A percentile compares a stretch with the other conserved stretches of the same genome.
Conservation (phyloP, 2,888 invertebrate species). For the Ophioninae sp. region DNA sequence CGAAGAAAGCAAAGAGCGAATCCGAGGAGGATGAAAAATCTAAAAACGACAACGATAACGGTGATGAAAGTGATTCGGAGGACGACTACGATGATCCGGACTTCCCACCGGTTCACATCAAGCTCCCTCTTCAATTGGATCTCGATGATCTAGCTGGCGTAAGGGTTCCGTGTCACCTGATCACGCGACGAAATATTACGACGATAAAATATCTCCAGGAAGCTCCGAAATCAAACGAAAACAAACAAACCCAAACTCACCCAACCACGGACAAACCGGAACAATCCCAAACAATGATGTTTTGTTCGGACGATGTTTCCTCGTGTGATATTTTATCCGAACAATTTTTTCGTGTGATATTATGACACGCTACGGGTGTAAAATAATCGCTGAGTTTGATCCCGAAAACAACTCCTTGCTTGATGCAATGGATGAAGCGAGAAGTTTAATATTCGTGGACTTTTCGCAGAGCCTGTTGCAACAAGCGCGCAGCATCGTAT, state of each 20-base stretch:
- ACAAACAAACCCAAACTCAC: no score
- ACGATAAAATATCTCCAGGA: no score
- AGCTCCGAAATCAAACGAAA: no score
- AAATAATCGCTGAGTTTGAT: background rate
- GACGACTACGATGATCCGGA: constrained; percentile 81
- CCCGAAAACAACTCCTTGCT: constrained; percentile 11
- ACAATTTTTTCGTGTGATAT: no score
- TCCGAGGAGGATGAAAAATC: constrained; percentile 79
- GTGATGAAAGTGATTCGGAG: constrained; percentile 82
- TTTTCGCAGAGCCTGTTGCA: constrained; percentile 81
- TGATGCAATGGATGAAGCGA: background rate
- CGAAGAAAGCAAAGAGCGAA: constrained; percentile 81
- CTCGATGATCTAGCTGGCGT: constrained; percentile 91
- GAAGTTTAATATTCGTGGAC: background rate
- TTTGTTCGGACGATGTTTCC: no score
- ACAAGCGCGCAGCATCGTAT: constrained; percentile 88
- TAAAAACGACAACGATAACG: constrained; percentile 84
- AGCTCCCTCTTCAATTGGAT: constrained; percentile 91
- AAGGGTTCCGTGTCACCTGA: constrained; percentile 43
- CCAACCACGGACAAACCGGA: no score
- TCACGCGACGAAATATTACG: background rate
- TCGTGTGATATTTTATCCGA: no score
- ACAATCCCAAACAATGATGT: no score
- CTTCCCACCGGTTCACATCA: constrained; percentile 84
- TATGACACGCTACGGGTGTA: no score